A percentile compares a stretch with the other conserved stretches of the same genome.
Evolutionary conservation across 2,797 vertebrate species (phyloP).

Genomic region (Myioborus miniatus): DNA sequence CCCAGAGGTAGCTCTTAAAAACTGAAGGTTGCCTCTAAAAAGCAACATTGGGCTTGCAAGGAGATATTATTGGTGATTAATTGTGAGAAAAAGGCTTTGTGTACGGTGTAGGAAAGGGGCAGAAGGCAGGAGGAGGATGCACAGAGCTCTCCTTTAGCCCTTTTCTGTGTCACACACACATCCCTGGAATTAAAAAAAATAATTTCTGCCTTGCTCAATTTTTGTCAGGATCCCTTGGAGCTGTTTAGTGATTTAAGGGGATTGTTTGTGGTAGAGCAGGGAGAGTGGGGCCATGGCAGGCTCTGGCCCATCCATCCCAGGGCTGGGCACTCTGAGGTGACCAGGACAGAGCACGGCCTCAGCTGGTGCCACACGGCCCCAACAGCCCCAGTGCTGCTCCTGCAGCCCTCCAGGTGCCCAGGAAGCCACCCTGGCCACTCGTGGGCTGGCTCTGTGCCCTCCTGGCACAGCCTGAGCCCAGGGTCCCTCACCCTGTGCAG

Average conservation of each 20-base stretch:
- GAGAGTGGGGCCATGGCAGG: accelerated
- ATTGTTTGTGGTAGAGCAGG: too few relatives aligned
- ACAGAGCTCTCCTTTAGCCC: accelerated
- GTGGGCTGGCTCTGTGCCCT: neutral
- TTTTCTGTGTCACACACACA: neutral
- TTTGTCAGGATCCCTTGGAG: accelerated
- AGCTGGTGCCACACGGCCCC: accelerated
- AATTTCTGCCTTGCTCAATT: neutral
- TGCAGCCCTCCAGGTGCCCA: neutral
- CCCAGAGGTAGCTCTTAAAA: neutral
- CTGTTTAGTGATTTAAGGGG: neutral
- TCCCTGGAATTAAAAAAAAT: neutral
- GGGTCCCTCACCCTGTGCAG: accelerated
- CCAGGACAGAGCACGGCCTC: accelerated
- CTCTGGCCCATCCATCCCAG: accelerated
- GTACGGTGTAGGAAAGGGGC: neutral
- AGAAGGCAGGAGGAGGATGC: neutral
- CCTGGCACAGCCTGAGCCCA: accelerated
- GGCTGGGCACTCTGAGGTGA: neutral
- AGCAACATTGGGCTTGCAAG: neutral
- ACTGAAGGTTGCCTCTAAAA: neutral
- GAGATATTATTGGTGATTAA: neutral
- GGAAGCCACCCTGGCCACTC: neutral
- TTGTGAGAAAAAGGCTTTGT: neutral
- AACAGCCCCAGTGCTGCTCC: accelerated